Conservation (phyloP, 2,888 invertebrate genomes). For the Apoda limacodes region DNA sequence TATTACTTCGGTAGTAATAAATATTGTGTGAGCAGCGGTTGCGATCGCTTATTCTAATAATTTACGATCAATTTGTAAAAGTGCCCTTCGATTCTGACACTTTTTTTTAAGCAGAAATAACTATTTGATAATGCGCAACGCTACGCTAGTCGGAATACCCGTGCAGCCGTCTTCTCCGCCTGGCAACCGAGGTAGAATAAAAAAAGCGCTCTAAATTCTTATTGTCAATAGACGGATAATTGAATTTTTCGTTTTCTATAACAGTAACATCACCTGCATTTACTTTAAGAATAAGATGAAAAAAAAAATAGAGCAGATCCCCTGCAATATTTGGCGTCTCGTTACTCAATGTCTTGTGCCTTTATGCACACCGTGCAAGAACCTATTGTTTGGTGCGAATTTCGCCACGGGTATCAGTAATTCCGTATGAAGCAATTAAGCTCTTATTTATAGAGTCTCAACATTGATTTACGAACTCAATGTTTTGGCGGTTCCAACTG, state of each 20-base stretch:
- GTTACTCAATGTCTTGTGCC: slow-evolving; percentile 59
- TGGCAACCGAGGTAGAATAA: not conserved
- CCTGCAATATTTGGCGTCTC: slow-evolving; percentile 50
- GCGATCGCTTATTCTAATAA: slow-evolving; percentile 25
- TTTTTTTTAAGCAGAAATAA: slow-evolving; percentile 8
- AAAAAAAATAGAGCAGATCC: slow-evolving; percentile 43
- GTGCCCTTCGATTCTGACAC: slow-evolving; percentile 39
- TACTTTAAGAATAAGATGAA: slow-evolving; percentile 21
- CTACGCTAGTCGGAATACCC: too few species aligned
- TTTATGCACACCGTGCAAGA: slow-evolving; percentile 29
- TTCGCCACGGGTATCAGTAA: slow-evolving; percentile 28
- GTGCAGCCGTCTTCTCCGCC: not conserved
- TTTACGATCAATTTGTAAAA: slow-evolving; percentile 60
- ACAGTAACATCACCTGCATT: slow-evolving; percentile 58
- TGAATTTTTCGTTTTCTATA: slow-evolving; percentile 56
- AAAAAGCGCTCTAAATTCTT: slow-evolving; percentile 37
- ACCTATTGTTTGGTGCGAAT: slow-evolving; percentile 39
- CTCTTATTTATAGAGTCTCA: slow-evolving; percentile 48
- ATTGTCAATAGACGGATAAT: slow-evolving; percentile 57
- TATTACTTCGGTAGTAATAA: too few species aligned
- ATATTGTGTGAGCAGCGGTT: too few species aligned
- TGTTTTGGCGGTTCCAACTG: slow-evolving; percentile 33
- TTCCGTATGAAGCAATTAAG: slow-evolving; percentile 45
- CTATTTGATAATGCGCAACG: not conserved
- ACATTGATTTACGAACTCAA: slow-evolving; percentile 43